Conservation (phyloP, 2,797 vertebrate genomes). For the Rhabdophis nuchalis region DNA sequence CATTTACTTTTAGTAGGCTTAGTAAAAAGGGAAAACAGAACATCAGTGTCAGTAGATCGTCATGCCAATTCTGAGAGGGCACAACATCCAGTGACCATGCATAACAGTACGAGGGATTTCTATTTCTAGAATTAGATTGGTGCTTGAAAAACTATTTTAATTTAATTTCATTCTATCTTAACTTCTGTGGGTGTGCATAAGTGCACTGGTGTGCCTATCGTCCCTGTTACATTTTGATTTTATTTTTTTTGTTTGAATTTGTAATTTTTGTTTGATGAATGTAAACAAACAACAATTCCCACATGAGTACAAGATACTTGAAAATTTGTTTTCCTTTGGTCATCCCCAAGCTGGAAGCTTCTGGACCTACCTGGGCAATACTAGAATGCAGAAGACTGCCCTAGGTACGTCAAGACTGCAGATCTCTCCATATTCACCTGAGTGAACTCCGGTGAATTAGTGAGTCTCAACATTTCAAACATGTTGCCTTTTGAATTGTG, state of each 20-base stretch:
- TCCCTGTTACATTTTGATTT: not conserved
- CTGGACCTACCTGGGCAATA: not conserved
- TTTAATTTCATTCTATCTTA: not conserved
- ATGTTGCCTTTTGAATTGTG: not conserved
- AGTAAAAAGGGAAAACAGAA: not conserved
- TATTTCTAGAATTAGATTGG: not conserved
- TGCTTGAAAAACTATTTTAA: not conserved
- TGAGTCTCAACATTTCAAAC: not conserved
- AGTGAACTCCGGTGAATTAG: not conserved
- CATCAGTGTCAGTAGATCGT: not conserved
- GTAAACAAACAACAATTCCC: not conserved
- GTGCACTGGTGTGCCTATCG: not conserved
- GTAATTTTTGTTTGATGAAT: not conserved
- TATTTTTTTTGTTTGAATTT: not conserved
- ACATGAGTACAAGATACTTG: not conserved
- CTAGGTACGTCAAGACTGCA: not conserved
- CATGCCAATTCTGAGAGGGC: not conserved
- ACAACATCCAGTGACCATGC: not conserved
- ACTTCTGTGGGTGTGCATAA: not conserved
- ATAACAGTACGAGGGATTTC: not conserved
- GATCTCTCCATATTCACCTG: not conserved
- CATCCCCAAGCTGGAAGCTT: not conserved
- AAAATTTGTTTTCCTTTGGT: not conserved
- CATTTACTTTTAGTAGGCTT: not conserved
- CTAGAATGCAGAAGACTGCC: not conserved